A percentile compares a stretch with the other conserved stretches of the same genome.
Evolutionary conservation across 2,888 invertebrate genomes (phyloP).

Genomic region (Lottia gigantea): DNA sequence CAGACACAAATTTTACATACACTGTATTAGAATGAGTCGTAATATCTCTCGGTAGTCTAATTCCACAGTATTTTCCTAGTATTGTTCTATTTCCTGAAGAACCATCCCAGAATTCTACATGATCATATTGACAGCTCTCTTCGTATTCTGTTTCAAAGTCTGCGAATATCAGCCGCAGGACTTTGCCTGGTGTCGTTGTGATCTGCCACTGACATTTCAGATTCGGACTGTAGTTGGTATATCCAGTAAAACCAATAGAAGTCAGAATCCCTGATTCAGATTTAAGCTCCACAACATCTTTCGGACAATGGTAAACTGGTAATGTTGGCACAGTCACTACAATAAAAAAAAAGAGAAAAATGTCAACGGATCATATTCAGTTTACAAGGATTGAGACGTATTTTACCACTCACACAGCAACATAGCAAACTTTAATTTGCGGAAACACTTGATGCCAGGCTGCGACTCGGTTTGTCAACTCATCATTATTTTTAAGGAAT

Average conservation of each 20-base stretch:
- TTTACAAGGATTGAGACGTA: too few species aligned
- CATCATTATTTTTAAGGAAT: too few species aligned
- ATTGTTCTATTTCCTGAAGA: constrained; percentile 20
- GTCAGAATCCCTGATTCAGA: constrained; percentile 36
- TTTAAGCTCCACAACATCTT: constrained; percentile 11
- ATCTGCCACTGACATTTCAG: constrained; percentile 53
- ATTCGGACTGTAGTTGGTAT: constrained; percentile 36
- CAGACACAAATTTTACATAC: constrained; percentile 42
- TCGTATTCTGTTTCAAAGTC: constrained; percentile 48
- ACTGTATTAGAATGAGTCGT: constrained; percentile 38
- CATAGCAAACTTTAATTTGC: too few species aligned
- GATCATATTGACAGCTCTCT: constrained; percentile 45
- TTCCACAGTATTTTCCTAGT: constrained; percentile 42
- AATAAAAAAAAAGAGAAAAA: too few species aligned
- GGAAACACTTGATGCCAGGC: too few species aligned
- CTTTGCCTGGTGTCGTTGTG: constrained; percentile 40
- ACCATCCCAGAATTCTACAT: constrained; percentile 45
- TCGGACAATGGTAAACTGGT: background rate
- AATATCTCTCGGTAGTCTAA: constrained; percentile 41
- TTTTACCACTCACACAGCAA: too few species aligned
- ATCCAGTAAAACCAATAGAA: constrained; percentile 43
- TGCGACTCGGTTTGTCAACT: too few species aligned
- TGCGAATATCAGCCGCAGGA: constrained; percentile 44
- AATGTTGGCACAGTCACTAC: too few species aligned
- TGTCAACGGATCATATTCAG: too few species aligned